These are phyloP conservation scores for Typhlichthys subterraneus DNA, from an alignment of 2,797 vertebrate species.

Conservation along the genomic window DNA sequence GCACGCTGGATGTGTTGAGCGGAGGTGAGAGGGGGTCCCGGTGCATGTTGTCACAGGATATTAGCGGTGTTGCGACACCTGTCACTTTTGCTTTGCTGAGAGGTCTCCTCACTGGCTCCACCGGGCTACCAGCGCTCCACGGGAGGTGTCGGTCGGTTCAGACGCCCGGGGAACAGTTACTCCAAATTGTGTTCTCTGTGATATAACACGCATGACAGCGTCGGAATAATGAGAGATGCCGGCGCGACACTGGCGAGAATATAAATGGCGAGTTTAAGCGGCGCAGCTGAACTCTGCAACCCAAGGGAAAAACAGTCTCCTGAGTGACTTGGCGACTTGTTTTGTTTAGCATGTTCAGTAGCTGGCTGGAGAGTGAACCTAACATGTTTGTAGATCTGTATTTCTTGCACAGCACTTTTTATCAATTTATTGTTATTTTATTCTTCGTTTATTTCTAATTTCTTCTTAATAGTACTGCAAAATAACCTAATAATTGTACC, in stretches of 20 bases:
- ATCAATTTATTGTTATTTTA: too few relatives aligned
- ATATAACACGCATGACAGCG: constrained; percentile 63
- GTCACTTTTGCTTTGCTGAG: constrained; percentile 73
- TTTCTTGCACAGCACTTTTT: too few relatives aligned
- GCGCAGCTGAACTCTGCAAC: constrained; percentile 24
- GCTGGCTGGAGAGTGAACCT: neutral
- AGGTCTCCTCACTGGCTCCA: constrained; percentile 49
- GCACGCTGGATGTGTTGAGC: constrained; percentile 53
- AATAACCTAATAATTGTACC: too few relatives aligned
- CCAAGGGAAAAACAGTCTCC: constrained; percentile 6
- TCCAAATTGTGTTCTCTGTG: constrained; percentile 69
- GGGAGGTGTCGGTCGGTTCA: constrained; percentile 7
- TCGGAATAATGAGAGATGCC: constrained; percentile 58
- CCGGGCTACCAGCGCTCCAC: constrained; percentile 34
- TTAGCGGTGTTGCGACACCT: constrained; percentile 67
- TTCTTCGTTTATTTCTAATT: too few relatives aligned
- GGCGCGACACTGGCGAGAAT: constrained; percentile 38
- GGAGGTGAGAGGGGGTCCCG: constrained; percentile 73
- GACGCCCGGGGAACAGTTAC: constrained; percentile 43
- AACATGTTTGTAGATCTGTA: neutral
- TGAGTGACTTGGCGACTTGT: neutral
- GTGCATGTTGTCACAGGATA: constrained; percentile 69
- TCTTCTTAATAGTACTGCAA: too few relatives aligned
- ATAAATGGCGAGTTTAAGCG: constrained; percentile 41
- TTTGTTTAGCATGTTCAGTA: neutral